Percentiles rank a stretch among this genome's conserved stretches.
phyloP scores from a whole-genome alignment of 2,113 vertebrate species.

The Lepidothrix coronata region DNA sequence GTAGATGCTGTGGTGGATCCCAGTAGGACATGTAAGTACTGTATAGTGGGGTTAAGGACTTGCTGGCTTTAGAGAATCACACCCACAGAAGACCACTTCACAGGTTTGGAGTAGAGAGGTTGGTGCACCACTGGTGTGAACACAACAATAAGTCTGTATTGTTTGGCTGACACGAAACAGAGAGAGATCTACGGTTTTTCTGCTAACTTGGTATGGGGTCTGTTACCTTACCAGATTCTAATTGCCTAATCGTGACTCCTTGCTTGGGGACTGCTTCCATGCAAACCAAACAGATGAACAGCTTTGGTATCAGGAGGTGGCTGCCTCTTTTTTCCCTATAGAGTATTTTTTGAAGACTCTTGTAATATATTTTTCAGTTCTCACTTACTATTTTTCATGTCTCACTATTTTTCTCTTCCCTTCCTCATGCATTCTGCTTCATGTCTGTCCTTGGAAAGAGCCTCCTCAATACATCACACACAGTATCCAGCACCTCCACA shows the following conservation, averaged over 20 bases:
- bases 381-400: background rate
- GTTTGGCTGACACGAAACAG: background rate
- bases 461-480: background rate
- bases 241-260: background rate
- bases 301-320: background rate
- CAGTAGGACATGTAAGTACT: background rate
- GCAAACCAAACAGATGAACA: background rate
- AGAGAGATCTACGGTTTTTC: background rate
- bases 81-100: background rate
- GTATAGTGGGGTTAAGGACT: background rate
- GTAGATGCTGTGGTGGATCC: background rate
- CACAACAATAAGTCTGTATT: background rate
- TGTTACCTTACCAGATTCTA: background rate
- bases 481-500: background rate
- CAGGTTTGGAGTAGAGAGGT: background rate
- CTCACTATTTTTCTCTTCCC: background rate
- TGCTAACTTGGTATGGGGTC: background rate
- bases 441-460: background rate
- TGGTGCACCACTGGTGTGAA: background rate
- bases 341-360: background rate
- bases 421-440: background rate
- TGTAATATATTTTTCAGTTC: background rate
- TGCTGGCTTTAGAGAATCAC: background rate
- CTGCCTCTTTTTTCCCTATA: background rate
- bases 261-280: background rate